These are phyloP conservation scores for Tribolium castaneum DNA, from an alignment of 1,140 invertebrate species.

Conservation along the genomic window DNA sequence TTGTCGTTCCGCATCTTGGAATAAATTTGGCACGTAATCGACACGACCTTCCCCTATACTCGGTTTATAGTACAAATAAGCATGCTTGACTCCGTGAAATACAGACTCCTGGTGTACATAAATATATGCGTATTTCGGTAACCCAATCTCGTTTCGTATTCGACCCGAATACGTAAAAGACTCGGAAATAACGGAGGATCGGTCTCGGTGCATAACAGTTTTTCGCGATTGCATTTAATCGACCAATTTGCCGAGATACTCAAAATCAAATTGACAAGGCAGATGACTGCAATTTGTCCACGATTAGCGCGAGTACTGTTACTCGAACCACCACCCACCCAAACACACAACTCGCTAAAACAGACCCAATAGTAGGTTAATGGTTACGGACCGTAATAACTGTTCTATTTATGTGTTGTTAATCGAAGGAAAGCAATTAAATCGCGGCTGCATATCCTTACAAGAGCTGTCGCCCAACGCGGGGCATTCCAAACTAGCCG, in stretches of 20 bases:
- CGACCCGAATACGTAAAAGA: slow-evolving; percentile 20
- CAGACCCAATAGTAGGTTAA: not conserved
- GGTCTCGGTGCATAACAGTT: slow-evolving; percentile 5
- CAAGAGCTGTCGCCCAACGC: not conserved
- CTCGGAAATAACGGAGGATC: not conserved
- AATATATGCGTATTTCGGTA: slow-evolving; percentile 25
- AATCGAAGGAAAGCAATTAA: slow-evolving; percentile 26
- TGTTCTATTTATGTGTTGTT: slow-evolving; percentile 17
- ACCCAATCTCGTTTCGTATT: slow-evolving; percentile 19
- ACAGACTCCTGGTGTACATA: slow-evolving; percentile 10
- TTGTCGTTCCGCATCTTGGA: not conserved
- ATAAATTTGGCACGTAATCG: slow-evolving; percentile 28
- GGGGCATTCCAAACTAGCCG: not conserved
- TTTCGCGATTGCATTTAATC: slow-evolving; percentile 10
- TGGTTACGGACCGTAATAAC: slow-evolving; percentile 20
- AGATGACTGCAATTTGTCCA: not conserved
- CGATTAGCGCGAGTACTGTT: too few relatives aligned
- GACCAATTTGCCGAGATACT: slow-evolving; percentile 9
- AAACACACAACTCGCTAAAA: too few relatives aligned
- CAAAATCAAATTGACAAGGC: not conserved
- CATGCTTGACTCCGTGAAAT: slow-evolving; percentile 1
- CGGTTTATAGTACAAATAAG: not conserved
- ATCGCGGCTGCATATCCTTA: slow-evolving; percentile 6
- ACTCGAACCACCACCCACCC: too few relatives aligned
- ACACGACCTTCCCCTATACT: slow-evolving; percentile 2